Evolutionary conservation across 2,888 invertebrate species (phyloP).

Genomic region (Folsomia candida): DNA sequence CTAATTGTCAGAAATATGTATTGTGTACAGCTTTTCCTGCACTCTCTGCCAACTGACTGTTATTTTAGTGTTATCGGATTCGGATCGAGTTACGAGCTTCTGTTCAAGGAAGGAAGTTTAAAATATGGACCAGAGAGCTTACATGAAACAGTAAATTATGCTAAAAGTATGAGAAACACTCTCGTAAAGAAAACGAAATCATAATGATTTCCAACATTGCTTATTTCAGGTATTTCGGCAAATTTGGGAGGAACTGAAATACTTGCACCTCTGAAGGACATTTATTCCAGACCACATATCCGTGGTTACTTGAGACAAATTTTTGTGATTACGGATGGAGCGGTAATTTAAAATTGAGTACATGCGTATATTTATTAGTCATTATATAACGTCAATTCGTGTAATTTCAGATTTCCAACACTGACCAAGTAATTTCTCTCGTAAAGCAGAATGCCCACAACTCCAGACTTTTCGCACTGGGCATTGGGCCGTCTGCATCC

Average conservation of each 20-base stretch:
- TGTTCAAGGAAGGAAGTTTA: slow-evolving; percentile 50
- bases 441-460: slow-evolving; percentile 50
- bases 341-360: background rate
- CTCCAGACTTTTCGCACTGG: slow-evolving; percentile 52
- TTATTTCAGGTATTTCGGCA: slow-evolving; percentile 51
- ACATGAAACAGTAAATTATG: slow-evolving; percentile 34
- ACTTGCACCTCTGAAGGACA: slow-evolving; percentile 49
- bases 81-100: slow-evolving; percentile 51
- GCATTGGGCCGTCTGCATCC: slow-evolving; percentile 53
- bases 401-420: slow-evolving; percentile 52
- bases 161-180: no score
- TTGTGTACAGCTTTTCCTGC: slow-evolving; percentile 53
- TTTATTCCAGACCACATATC: slow-evolving; percentile 45
- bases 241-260: slow-evolving; percentile 54
- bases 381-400: background rate
- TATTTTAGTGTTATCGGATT: slow-evolving; percentile 51
- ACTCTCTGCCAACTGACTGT: slow-evolving; percentile 52
- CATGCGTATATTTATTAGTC: background rate
- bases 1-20: no score
- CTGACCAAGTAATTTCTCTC: slow-evolving; percentile 51
- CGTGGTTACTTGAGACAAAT: slow-evolving; percentile 52
- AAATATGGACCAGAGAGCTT: slow-evolving; percentile 50
- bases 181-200: background rate
- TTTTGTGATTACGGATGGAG: slow-evolving; percentile 55
- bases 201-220: no score